Evolutionary conservation across 2,113 vertebrate species (phyloP).

Genomic region (Neodontobutis hainanensis): DNA sequence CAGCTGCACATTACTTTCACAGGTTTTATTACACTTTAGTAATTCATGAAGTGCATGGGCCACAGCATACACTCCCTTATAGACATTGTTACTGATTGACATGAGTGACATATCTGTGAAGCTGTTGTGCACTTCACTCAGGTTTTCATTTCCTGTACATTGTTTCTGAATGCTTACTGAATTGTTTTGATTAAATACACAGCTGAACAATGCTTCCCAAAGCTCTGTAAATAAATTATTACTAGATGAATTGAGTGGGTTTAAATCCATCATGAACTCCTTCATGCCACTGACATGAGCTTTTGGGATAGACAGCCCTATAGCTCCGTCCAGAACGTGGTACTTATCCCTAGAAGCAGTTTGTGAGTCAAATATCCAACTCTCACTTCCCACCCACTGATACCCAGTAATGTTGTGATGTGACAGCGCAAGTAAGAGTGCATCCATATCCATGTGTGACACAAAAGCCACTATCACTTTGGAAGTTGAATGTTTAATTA

Average conservation of each 20-base stretch:
- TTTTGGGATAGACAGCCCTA: conserved; percentile 75
- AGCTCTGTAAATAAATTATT: conserved; percentile 66
- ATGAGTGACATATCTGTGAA: conserved; percentile 78
- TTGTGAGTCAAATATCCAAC: conserved; percentile 73
- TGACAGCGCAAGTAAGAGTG: conserved; percentile 61
- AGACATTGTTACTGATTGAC: conserved; percentile 74
- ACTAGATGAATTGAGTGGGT: conserved; percentile 52
- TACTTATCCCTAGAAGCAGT: conserved; percentile 56
- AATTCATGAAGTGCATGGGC: conserved; percentile 71
- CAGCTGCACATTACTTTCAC: conserved; percentile 38
- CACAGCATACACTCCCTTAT: conserved; percentile 77
- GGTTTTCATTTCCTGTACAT: conserved; percentile 70
- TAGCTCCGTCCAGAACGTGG: conserved; percentile 69
- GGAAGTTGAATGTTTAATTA: conserved; percentile 68
- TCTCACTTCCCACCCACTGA: conserved; percentile 79
- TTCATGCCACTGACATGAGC: conserved; percentile 63
- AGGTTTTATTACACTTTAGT: conserved; percentile 62
- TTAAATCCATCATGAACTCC: conserved; percentile 73
- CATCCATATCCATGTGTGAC: conserved; percentile 63
- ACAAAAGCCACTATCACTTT: conserved; percentile 74
- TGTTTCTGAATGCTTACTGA: conserved; percentile 4
- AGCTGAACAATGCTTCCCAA: conserved; percentile 72
- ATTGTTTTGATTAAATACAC: conserved; percentile 38
- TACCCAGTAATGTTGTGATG: conserved; percentile 70
- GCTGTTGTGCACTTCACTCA: conserved; percentile 63